Conservation (phyloP, 2,888 invertebrate species). For the Amiota mariae region DNA sequence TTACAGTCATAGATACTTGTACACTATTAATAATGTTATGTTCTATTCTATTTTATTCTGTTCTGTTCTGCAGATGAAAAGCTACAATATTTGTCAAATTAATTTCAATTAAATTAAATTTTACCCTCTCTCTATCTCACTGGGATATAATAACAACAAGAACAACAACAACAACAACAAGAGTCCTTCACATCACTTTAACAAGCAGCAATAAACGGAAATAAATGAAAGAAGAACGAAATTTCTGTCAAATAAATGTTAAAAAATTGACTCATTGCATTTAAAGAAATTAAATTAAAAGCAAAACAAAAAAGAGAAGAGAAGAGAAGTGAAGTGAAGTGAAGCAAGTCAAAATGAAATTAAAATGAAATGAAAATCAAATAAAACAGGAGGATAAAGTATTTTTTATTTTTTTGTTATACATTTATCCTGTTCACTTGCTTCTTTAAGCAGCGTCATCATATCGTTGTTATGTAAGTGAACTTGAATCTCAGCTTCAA, state of each 20-base stretch:
- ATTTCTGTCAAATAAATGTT: conserved; percentile 67
- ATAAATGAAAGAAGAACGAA: conserved; percentile 48
- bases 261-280: conserved; percentile 66
- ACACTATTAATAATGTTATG: conserved; percentile 65
- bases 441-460: background rate
- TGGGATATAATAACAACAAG: no score
- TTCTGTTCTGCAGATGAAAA: no score
- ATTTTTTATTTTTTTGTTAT: background rate
- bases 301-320: background rate
- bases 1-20: conserved; percentile 36
- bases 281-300: conserved; percentile 31
- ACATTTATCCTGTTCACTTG: background rate
- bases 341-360: conserved; percentile 2
- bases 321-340: no score
- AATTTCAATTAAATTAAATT: conserved; percentile 68
- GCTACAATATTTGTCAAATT: conserved; percentile 58
- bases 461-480: conserved; percentile 25
- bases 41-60: background rate
- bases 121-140: background rate
- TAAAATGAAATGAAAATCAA: conserved; percentile 34
- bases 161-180: no score
- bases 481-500: conserved; percentile 29
- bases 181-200: background rate
- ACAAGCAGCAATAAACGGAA: conserved; percentile 4
- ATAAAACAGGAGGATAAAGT: background rate